Evolutionary conservation across 1,140 invertebrate genomes (phyloP), one percentile per base, ranked within the genome.

Genomic region (Macrobrachium rosenbergii): DNA sequence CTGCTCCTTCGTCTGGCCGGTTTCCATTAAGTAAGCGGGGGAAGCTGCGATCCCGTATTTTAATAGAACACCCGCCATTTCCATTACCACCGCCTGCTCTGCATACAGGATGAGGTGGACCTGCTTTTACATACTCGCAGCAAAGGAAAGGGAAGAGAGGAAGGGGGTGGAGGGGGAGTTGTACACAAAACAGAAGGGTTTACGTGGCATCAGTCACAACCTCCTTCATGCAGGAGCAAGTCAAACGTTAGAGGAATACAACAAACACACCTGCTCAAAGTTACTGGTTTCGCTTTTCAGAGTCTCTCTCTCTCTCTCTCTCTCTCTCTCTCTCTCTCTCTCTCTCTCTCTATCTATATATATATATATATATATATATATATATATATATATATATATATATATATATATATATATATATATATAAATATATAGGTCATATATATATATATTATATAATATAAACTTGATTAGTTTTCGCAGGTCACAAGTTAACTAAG

Each of bases 1-100:
- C 28, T 60, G 16, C 72, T 19, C 43, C 19, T 52, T 10, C 37
- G 52, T 60, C 52, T 60, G 60, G 58, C 19, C 78, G 17, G 52
- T 43, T 60, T 23, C 58, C 60, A 76, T 76, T 76, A 63, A 63
- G 21, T 63, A 28, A 14, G 23, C 21, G 52, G 14, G 75, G 17
- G 28, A 83, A 75, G 62, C 63, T 43, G 45, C 73, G 72, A 77
- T 83, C 82, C 52, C 82, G 73, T 76, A 83, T 63, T 83, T 83
- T 83, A 83, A 83, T 83, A 76, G 52, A 83, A 83, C 58, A 21
- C 52, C 37, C 72, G 82, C 58, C 59, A 83, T 83, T 83, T 83
- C 58, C 82, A 77, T 83, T 83, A 63, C 21, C 52, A 59, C 19
- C 21, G 72, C 16, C 19, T 62, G 58, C 72, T 23, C 19, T 37